Percentiles rank a stretch among this genome's conserved stretches.
These are phyloP conservation scores for Hycleus cichorii DNA, from an alignment of 1,140 invertebrate species.

Conservation along the genomic window DNA sequence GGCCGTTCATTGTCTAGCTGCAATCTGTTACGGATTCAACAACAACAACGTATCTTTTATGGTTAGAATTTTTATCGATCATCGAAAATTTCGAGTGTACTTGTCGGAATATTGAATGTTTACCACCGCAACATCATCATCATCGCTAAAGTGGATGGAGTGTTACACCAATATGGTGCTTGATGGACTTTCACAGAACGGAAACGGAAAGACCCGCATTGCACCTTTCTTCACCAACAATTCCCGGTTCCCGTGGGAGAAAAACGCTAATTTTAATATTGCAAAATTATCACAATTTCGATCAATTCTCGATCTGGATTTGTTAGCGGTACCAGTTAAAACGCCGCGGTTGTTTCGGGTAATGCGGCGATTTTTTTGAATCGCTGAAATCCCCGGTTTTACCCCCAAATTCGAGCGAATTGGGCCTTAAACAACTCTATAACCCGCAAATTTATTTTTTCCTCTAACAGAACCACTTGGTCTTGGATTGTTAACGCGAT, in stretches of 20 bases:
- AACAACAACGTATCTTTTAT: too few species aligned
- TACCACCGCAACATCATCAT: slow-evolving; percentile 1
- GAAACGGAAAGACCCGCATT: too few species aligned
- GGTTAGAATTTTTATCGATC: too few species aligned
- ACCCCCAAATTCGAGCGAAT: slow-evolving; percentile 53
- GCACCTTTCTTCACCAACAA: too few species aligned
- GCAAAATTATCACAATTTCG: neutral
- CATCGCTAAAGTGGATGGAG: too few species aligned
- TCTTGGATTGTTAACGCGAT: slow-evolving; percentile 66
- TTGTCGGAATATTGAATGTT: slow-evolving; percentile 3
- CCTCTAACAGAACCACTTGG: slow-evolving; percentile 75
- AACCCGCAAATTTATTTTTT: slow-evolving; percentile 81
- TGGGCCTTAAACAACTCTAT: slow-evolving; percentile 80
- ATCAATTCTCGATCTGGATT: neutral
- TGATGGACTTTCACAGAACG: too few species aligned
- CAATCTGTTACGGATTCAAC: too few species aligned
- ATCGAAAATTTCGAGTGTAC: too few species aligned
- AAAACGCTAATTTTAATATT: neutral
- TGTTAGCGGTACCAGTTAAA: slow-evolving; percentile 78
- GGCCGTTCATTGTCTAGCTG: too few species aligned
- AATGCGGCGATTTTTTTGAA: slow-evolving; percentile 77
- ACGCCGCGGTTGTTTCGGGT: slow-evolving; percentile 66
- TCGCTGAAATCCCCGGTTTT: slow-evolving; percentile 54
- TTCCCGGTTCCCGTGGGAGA: too few species aligned
- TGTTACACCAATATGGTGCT: too few species aligned